Conservation (phyloP, 2,888 invertebrate species). For the Volucella inanis region DNA sequence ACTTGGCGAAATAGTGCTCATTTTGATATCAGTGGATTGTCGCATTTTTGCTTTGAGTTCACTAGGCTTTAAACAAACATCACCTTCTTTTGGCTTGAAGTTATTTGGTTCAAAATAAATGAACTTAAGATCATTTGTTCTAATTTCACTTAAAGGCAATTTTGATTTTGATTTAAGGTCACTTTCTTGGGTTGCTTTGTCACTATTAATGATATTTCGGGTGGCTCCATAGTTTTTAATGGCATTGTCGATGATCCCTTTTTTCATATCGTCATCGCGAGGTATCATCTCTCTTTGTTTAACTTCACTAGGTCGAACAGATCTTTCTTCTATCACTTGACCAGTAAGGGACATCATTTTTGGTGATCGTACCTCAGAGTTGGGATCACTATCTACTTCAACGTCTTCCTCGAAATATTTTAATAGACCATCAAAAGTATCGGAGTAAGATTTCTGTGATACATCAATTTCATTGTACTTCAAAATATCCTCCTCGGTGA, state of each 20-base stretch:
- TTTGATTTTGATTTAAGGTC: background rate
- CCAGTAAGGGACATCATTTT: constrained; percentile 32
- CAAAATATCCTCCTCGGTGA: constrained; percentile 79
- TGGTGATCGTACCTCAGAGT: constrained; percentile 45
- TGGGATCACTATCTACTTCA: constrained; percentile 65
- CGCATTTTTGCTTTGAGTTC: constrained; percentile 2
- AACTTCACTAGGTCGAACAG: constrained; percentile 30
- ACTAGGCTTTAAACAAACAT: constrained; percentile 15
- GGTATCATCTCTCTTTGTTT: constrained; percentile 23
- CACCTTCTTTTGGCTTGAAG: constrained; percentile 11
- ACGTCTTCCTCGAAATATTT: constrained; percentile 80
- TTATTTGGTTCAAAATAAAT: constrained; percentile 23
- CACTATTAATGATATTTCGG: background rate
- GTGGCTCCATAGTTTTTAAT: constrained; percentile 21
- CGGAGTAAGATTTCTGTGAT: constrained; percentile 74
- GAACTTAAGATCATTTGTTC: constrained; percentile 17
- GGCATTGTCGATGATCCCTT: constrained; percentile 9
- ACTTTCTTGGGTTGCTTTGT: background rate
- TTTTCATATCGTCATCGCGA: background rate
- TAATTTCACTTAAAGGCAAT: constrained; percentile 9
- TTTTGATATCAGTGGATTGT: background rate
- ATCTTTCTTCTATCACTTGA: background rate
- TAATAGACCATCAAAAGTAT: constrained; percentile 79
- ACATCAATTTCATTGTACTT: constrained; percentile 77
- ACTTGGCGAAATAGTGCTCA: background rate